Conservation (phyloP, 2,888 invertebrate genomes). For the Nysson spinosus region DNA sequence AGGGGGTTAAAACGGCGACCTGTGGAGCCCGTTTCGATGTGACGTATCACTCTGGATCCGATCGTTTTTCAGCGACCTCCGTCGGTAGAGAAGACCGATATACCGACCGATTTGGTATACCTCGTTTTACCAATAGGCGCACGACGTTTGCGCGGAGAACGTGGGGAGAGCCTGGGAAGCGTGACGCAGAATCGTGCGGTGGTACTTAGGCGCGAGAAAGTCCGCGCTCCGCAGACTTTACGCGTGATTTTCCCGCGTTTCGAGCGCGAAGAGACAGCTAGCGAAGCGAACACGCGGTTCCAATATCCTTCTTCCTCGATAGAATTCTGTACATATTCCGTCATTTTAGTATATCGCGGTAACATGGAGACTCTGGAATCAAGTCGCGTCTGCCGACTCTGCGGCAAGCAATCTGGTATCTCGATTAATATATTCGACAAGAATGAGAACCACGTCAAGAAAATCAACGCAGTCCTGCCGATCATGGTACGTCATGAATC, state of each 20-base stretch:
- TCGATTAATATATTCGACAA: constrained; percentile 72
- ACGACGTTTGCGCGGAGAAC: constrained; percentile 25
- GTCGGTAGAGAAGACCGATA: constrained; percentile 24
- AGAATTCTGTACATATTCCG: constrained; percentile 9
- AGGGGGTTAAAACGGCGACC: too few relatives aligned
- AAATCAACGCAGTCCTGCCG: constrained; percentile 73
- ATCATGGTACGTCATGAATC: constrained; percentile 68
- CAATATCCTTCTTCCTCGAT: not conserved
- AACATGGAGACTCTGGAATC: constrained; percentile 74
- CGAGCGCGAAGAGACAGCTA: too few relatives aligned
- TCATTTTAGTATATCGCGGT: constrained; percentile 31
- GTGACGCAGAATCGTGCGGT: constrained; percentile 33
- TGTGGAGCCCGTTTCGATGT: too few relatives aligned
- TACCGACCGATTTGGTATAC: constrained; percentile 16
- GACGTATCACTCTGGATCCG: too few relatives aligned
- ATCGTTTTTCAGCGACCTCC: constrained; percentile 32
- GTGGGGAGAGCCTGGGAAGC: constrained; percentile 18
- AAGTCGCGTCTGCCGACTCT: constrained; percentile 72
- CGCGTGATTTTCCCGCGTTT: constrained; percentile 30
- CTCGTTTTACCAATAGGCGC: constrained; percentile 17
- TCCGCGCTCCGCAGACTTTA: constrained; percentile 28
- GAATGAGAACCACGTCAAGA: constrained; percentile 68
- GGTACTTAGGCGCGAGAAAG: constrained; percentile 24
- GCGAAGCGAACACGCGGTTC: too few relatives aligned
- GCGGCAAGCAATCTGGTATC: constrained; percentile 71